Conservation (phyloP, 2,113 vertebrate species). For the Podilymbus podiceps region DNA sequence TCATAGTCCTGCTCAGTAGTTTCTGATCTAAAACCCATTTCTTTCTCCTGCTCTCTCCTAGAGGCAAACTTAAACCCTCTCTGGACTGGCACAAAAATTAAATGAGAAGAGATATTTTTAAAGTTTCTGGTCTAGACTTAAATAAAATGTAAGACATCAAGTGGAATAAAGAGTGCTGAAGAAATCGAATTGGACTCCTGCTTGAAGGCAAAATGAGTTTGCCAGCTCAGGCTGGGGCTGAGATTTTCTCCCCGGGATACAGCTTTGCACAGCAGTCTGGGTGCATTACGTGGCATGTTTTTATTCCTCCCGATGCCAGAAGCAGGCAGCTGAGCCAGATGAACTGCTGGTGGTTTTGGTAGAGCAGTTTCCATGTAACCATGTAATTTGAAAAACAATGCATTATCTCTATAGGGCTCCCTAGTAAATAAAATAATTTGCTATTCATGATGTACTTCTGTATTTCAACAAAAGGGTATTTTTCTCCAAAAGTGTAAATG, state of each 20-base stretch:
- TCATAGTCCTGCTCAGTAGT: not conserved
- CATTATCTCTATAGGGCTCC: not conserved
- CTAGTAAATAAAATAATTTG: not conserved
- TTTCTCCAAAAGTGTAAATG: not conserved
- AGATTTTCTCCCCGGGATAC: not conserved
- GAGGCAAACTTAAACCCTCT: not conserved
- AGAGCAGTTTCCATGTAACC: not conserved
- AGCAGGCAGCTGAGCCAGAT: not conserved
- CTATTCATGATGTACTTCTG: not conserved
- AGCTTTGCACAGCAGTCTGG: not conserved
- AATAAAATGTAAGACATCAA: not conserved
- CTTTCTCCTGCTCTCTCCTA: not conserved
- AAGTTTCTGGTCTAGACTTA: not conserved
- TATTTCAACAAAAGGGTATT: not conserved
- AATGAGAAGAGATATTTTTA: not conserved
- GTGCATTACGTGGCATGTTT: not conserved
- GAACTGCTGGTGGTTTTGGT: not conserved
- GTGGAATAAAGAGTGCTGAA: not conserved
- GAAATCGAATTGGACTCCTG: not conserved
- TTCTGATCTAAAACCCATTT: not conserved
- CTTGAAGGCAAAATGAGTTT: not conserved
- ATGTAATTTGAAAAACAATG: not conserved
- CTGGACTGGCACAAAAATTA: not conserved
- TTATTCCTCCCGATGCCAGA: not conserved
- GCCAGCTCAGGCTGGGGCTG: not conserved